Evolutionary conservation across 2,797 vertebrate species (phyloP), one percentile per base, ranked within the genome.

Genomic region (Limnodromus scolopaceus): DNA sequence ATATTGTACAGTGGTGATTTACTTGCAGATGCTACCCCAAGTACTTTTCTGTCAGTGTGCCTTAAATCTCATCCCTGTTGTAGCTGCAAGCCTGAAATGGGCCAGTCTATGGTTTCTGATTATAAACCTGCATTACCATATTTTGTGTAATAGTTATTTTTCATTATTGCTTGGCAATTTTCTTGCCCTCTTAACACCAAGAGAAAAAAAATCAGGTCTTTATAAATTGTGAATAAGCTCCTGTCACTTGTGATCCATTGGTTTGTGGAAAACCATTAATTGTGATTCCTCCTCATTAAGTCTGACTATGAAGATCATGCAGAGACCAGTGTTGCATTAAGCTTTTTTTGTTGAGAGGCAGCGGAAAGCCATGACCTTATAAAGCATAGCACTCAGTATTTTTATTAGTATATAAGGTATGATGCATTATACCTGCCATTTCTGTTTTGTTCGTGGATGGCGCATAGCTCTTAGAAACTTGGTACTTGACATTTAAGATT

Each of bases 281-380:
- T 95, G 84, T 94, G 90, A 91, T 84, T 96, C 58, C 27, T 92
- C n/a, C 79, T 96, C 81, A 72, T 95, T 95, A 95, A 93, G 57
- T 78, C 58, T 92, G 83, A 46, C 90, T 82, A 36, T 68, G 68
- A 88, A 88, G 91, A 95, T 75, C 63, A 84, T 77, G 81, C 89
- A 84, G 92, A 91, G 71, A 86, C 43, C 48, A 91, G 74, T 76
- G 72, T 86, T 93, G 60, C 60, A 86, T 85, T 96, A 78, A 96
- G 87, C 12, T 60, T 95, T 95, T 95, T 76, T 87, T 84, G 41
- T 92, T 82, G 70, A 83, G 78, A 92, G 72, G 19, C 74, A 78
- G 70, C 6, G 1, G 61, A 49, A 92, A 93, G 80, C 72, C 48
- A 27, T 90, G 92, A 89, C 94, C 95, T 96, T 97, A 91, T 91